Conservation (phyloP, 53 echinoderm and acorn worm species). For the Arbacia lixula region DNA sequence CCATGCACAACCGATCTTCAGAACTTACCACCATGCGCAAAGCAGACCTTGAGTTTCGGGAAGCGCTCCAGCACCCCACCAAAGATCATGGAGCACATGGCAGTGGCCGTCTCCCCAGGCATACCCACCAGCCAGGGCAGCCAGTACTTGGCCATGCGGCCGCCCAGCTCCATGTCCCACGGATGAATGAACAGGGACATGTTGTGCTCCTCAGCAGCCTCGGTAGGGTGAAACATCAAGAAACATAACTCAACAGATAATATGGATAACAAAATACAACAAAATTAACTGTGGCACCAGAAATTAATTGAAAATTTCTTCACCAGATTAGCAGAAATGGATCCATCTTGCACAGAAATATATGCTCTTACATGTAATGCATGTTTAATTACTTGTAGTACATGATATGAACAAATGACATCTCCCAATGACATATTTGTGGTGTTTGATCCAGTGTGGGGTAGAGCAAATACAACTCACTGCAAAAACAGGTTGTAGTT, state of each 20-base stretch:
- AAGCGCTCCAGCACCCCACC: conserved; percentile 92
- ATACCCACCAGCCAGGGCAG: conserved; percentile 98
- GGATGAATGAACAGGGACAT: conserved; percentile 92
- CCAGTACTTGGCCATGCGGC: conserved; percentile 98
- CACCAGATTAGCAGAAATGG: too few species aligned
- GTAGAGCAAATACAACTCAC: conserved; percentile 65
- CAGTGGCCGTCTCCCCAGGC: conserved; percentile 95
- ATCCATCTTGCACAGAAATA: too few species aligned
- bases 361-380: too few species aligned
- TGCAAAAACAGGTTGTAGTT: conserved; percentile 91
- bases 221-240: too few species aligned
- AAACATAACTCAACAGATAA: too few species aligned
- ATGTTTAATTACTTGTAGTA: too few species aligned
- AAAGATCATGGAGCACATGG: conserved; percentile 91
- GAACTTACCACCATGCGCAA: conserved; percentile 92
- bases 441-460: too few species aligned
- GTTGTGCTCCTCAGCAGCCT: conserved; percentile 94
- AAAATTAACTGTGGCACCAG: too few species aligned
- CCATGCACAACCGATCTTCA: neutral
- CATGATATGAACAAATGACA: too few species aligned
- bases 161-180: conserved; percentile 98
- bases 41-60: conserved; percentile 97
- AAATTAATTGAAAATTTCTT: too few species aligned
- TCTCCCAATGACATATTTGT: too few species aligned
- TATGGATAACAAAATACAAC: too few species aligned